Conservation (phyloP, 2,113 vertebrate species). For the Myotis davidii region DNA sequence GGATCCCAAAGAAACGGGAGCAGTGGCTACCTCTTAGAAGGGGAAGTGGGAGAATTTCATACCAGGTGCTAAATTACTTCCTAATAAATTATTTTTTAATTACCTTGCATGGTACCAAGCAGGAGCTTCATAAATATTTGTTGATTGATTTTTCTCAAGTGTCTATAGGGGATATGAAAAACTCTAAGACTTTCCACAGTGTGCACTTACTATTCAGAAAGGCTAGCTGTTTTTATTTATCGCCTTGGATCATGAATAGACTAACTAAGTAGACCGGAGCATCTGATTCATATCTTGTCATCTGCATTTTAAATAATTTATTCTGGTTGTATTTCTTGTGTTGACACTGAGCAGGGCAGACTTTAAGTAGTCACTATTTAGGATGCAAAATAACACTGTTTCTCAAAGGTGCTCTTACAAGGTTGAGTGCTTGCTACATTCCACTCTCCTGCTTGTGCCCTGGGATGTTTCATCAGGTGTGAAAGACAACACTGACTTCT, state of each 20-base stretch:
- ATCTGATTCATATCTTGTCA: constrained; percentile 62
- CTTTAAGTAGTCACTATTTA: constrained; percentile 18
- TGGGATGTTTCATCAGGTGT: neutral
- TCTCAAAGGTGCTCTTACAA: neutral
- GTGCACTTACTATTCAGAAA: constrained; percentile 17
- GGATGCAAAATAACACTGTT: constrained; percentile 45
- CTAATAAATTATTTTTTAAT: constrained; percentile 54
- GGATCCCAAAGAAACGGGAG: neutral
- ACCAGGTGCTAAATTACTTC: neutral
- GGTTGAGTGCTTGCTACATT: neutral
- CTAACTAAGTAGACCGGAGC: neutral
- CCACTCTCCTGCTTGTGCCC: neutral
- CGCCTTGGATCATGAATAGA: constrained; percentile 25
- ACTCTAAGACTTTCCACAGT: neutral
- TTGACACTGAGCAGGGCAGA: constrained; percentile 10
- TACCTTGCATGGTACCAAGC: neutral
- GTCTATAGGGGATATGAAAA: neutral
- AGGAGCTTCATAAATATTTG: constrained; percentile 32
- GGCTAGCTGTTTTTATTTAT: constrained; percentile 46
- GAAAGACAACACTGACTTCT: neutral
- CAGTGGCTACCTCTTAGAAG: neutral
- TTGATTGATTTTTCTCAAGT: constrained; percentile 1
- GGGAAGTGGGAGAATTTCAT: neutral
- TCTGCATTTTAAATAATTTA: constrained; percentile 58
- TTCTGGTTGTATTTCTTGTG: constrained; percentile 55